A percentile compares a stretch with the other conserved stretches of the same genome.
Evolutionary conservation across 1,140 invertebrate species (phyloP).

Genomic region (Meloidogyne chitwoodi): DNA sequence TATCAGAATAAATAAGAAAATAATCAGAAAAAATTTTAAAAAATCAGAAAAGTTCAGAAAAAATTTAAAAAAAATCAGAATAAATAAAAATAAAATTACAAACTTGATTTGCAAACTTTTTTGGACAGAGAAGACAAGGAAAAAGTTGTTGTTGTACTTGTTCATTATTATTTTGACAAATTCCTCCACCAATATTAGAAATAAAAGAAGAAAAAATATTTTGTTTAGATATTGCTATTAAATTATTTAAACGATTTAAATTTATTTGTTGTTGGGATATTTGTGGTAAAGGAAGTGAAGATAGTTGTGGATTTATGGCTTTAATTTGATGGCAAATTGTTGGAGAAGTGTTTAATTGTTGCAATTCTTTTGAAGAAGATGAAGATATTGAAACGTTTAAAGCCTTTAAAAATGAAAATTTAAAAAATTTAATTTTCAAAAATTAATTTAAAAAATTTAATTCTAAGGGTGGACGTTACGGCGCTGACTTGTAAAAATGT

Average conservation of each 20-base stretch:
- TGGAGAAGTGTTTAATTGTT: neutral
- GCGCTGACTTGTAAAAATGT: no score
- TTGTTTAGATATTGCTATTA: neutral
- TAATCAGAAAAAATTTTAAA: no score
- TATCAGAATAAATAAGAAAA: neutral
- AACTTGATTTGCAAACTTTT: slow-evolving; percentile 1
- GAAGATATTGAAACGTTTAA: neutral
- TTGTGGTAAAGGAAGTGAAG: neutral
- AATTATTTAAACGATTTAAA: neutral
- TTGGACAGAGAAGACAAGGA: slow-evolving; percentile 2
- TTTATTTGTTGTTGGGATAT: neutral
- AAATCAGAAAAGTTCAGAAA: no score
- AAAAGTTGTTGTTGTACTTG: neutral
- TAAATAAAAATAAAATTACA: neutral
- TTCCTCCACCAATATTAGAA: neutral
- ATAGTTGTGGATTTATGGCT: neutral
- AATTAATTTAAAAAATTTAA: no score
- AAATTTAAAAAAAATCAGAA: no score
- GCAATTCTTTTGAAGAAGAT: neutral
- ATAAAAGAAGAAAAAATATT: neutral
- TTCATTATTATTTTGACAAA: neutral
- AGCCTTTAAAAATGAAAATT: neutral
- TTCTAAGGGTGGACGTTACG: no score
- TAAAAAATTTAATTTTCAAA: no score
- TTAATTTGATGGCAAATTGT: neutral